Conservation (phyloP, 2,797 vertebrate species). For the Aeoliscus strigatus region DNA sequence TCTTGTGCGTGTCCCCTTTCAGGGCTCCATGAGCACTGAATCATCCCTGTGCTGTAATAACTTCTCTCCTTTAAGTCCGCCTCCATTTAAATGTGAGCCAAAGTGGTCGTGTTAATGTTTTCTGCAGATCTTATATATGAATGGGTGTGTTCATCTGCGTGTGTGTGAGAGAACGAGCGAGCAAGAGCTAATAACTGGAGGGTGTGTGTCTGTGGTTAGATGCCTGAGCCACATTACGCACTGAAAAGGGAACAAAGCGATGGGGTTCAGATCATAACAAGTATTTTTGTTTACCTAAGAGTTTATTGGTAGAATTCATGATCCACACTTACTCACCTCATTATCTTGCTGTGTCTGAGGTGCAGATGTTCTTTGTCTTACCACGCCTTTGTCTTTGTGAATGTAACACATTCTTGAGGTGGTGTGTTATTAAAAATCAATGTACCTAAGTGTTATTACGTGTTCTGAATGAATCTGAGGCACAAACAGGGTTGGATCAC, state of each 20-base stretch:
- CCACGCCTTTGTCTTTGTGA: slow-evolving; percentile 48
- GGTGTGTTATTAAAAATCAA: slow-evolving; percentile 67
- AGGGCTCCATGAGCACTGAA: slow-evolving; percentile 10
- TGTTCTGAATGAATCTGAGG: slow-evolving; percentile 43
- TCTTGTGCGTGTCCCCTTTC: slow-evolving; percentile 6
- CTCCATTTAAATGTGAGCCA: slow-evolving; percentile 15
- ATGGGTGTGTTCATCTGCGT: slow-evolving; percentile 27
- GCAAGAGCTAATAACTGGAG: slow-evolving; percentile 37
- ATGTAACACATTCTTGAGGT: slow-evolving; percentile 62
- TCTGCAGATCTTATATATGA: slow-evolving; percentile 46
- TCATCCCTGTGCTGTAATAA: slow-evolving; percentile 5
- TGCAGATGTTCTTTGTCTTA: slow-evolving; percentile 9
- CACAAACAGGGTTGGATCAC: slow-evolving; percentile 20
- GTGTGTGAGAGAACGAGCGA: slow-evolving; percentile 10
- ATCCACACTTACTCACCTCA: slow-evolving; percentile 1
- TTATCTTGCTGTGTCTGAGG: too few relatives aligned
- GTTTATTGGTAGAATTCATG: slow-evolving; percentile 48
- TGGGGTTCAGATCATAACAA: slow-evolving; percentile 39
- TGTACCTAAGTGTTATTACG: slow-evolving; percentile 37
- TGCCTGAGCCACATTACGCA: slow-evolving; percentile 34
- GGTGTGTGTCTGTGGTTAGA: slow-evolving; percentile 38
- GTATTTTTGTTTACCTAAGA: slow-evolving; percentile 27
- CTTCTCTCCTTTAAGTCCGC: slow-evolving; percentile 23
- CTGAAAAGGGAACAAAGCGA: slow-evolving; percentile 27
- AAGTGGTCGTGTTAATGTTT: slow-evolving; percentile 41